Base-by-base conservation (phyloP, 2,888 invertebrate species). In the Prosapia bicincta region DNA sequence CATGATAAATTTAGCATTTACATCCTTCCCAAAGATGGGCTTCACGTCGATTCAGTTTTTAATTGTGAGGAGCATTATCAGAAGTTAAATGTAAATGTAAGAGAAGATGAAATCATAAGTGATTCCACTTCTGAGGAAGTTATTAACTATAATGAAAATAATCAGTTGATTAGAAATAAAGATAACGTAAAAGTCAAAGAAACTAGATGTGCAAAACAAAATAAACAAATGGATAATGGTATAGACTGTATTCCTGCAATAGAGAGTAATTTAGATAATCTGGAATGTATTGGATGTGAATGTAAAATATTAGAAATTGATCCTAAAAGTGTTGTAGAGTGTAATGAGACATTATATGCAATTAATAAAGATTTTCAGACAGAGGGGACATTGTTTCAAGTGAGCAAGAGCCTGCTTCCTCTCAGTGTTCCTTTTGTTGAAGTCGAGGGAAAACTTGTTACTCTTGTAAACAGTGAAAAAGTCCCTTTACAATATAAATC, bases 1-100 rank as follows among this genome's bases (percentile, higher is more conserved):
- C 76, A 78, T 2, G 83, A 85, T n/a, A 87, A 91, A 13, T 76
- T 78, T 69, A 24, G 67, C 13, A 78, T 78, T 13, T 76, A 72
- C 30, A 24, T 78, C 26, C 71, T 79, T 13, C 79, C 79, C 7
- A 38, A 81, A 25, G 79, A 84, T 77, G 83, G 28, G 6, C 38
- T 83, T 76, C 80, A 81, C 23, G 76, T 79, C 23, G 82, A 84
- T 79, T 79, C 85, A 74, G 85, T 85, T 85, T 77, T 78, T 25
- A 77, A 79, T 20, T 78, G 81, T 54, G 79, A 79, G 70, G 67
- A 76, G 26, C n/a, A 15, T 3, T 84, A 83, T 78, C 83, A 84
- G 24, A 83, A 80, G 80, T 28, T 84, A n/a, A 74, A 71, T 72
- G 80, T 81, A 20, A 54, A 2, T 10, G 3, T 2, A 54, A 20